phyloP scores from a whole-genome alignment of 2,113 vertebrate genomes.

The Aphyosemion australe region DNA sequence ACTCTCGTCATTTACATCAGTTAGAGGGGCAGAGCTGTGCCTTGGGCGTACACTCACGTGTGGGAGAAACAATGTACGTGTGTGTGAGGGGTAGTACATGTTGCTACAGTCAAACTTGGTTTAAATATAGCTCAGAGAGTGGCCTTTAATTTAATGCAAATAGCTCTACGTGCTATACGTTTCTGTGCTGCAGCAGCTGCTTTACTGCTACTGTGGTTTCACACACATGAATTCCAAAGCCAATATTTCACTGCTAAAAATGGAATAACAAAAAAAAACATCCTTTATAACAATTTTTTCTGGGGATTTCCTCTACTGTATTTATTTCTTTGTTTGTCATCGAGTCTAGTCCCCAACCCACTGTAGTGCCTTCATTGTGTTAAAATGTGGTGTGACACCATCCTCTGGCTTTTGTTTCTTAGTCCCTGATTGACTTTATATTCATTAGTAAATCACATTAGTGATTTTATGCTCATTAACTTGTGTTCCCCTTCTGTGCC shows the following conservation, averaged over 20 bases:
- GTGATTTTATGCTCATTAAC: conserved; percentile 61
- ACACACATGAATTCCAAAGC: conserved; percentile 36
- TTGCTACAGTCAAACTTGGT: conserved; percentile 64
- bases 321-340: not conserved
- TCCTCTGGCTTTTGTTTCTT: conserved; percentile 53
- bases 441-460: conserved; percentile 70
- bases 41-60: conserved; percentile 36
- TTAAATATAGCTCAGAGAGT: conserved; percentile 80
- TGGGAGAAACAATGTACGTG: conserved; percentile 6
- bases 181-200: conserved; percentile 44
- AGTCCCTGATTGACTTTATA: conserved; percentile 66
- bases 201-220: conserved; percentile 34
- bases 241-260: conserved; percentile 25
- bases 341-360: not conserved
- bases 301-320: not conserved
- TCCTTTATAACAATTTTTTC: not conserved
- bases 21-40: conserved; percentile 73
- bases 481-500: conserved; percentile 46
- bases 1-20: conserved; percentile 92
- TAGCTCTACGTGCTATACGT: conserved; percentile 60
- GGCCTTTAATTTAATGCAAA: conserved; percentile 82
- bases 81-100: conserved; percentile 25
- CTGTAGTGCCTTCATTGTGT: conserved; percentile 11
- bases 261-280: conserved; percentile 4
- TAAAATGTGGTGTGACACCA: conserved; percentile 51